Evolutionary conservation across 1,140 invertebrate species (phyloP).

Genomic region (Globodera ellingtonae): DNA sequence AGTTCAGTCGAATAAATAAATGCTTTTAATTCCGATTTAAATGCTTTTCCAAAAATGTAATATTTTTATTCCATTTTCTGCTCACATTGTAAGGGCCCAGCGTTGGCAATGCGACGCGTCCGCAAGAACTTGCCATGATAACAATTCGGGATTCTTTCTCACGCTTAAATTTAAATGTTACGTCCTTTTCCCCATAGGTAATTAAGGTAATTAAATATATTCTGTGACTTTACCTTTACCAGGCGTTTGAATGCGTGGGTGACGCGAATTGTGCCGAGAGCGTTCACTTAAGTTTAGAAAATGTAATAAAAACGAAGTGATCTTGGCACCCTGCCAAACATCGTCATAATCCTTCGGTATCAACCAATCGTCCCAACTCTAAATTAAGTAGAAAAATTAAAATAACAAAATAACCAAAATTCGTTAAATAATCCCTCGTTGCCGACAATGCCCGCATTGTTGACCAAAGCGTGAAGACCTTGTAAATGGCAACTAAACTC

Average conservation of each 20-base stretch:
- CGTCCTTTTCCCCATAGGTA: neutral
- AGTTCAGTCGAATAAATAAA: neutral
- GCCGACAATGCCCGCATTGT: conserved; percentile 44
- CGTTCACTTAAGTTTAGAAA: conserved; percentile 32
- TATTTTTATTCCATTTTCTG: neutral
- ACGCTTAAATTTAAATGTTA: conserved; percentile 13
- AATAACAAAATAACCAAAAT: neutral
- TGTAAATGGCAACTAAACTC: neutral
- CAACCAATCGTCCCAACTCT: conserved; percentile 44
- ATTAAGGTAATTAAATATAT: neutral
- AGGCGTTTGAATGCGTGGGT: conserved; percentile 45
- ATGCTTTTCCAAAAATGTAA: neutral
- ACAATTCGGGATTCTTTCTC: conserved; percentile 37
- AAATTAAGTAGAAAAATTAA: neutral
- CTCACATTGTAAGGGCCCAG: conserved; percentile 31
- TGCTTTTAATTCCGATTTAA: too few relatives aligned
- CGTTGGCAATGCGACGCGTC: conserved; percentile 23
- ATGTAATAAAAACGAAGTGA: neutral
- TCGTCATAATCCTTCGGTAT: conserved; percentile 36
- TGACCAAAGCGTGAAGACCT: conserved; percentile 36
- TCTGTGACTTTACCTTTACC: neutral
- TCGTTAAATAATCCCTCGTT: neutral
- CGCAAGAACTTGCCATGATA: conserved; percentile 30
- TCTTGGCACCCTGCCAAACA: conserved; percentile 17
- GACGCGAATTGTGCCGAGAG: conserved; percentile 41